Evolutionary conservation across 2,797 vertebrate genomes (phyloP), one percentile per base, ranked within the genome.

Genomic region (Squalus acanthias): DNA sequence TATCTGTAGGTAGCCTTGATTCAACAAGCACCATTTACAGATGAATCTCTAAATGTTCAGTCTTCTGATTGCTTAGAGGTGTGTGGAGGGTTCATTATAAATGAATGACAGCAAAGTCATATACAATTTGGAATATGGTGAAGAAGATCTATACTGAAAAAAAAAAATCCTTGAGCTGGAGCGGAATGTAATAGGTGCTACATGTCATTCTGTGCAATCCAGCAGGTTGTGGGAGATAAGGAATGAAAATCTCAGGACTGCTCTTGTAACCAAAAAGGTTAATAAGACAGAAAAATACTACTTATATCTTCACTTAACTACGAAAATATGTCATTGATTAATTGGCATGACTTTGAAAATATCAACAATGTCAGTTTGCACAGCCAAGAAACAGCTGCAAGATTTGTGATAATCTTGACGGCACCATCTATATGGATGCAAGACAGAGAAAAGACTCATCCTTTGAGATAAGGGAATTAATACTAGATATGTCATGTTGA

Each of bases 391-490:
- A 76, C 70, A n/a, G 69, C 69, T 95, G 50, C 70, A 76, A 95
- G 94, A 95, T 95, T 95, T 95, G 94, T 76, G 94, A 95, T 95
- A 76, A 95, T 95, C 94, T 74, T 95, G 94, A 95, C 15, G 70
- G 50, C 70, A 74, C 13, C 53, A 74, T 95, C 94, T 76, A 76
- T 95, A 76, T 95, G 94, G 94, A 95, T 95, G 70, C 53, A 72
- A 95, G 72, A 95, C 94, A 95, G 94, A 60, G 89, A 92, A 92
- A 53, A 76, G 65, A 93, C 91, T 93, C 94, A 74, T 95, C 70
- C 72, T 95, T 57, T 74, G 94, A 95, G 94, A 95, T 95, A 95
- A 95, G 72, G 29, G 46, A 95, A 95, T 95, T 95, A 95, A 95
- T 95, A 57, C 70, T 57, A 57, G 94, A 72, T 29, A 57, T 74